Base-by-base conservation (phyloP, 2,113 vertebrate species). In the Narcine bancroftii region DNA sequence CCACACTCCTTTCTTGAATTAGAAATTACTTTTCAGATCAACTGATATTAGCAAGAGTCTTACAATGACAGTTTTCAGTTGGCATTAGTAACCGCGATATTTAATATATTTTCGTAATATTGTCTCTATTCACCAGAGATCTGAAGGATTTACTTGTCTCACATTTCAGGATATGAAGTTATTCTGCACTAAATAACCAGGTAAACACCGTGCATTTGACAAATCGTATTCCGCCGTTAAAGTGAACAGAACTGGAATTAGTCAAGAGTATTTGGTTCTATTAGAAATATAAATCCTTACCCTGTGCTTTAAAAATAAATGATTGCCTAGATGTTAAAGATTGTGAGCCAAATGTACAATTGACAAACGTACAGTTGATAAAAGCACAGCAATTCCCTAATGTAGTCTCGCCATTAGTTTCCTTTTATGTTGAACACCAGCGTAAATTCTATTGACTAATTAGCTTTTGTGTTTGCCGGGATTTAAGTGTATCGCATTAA, bases 391-490 rank as follows among this genome's bases (percentile, higher is more conserved):
- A 63, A 87, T 60, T 87, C 81, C 81, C 81, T 10, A 60, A 85
- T 19, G 33, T 85, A 50, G 50, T 0, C 10, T 33, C 3, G 53
- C 10, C 47, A 53, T 83, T 53, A 85, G 81, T 36, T 85, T 56
- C 53, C 50, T 85, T 85, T n/a, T 53, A 83, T 85, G 11, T n/a
- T 56, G 50, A 85, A n/a, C 1, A 0, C 50, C 33, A 19, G 47
- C 81, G 60, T 56, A 85, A 56, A 60, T 60, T 85, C 81, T 85
- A 85, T 36, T 87, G 81, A 60, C 53, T 56, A 87, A 87, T 60
- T 87, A 63, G 15, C 15, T 36, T 87, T 87, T 87, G 81, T 87
- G 36, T 87, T 60, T n/a, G 53, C 53, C 33, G 2, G 81, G 50
- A 36, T 36, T 63, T 56, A 63, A 87, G 81, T 60, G 53, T 39